Percentiles rank a stretch among this genome's conserved stretches.
phyloP scores from a whole-genome alignment of 2,888 invertebrate species.

The Itoplectis maculator region DNA sequence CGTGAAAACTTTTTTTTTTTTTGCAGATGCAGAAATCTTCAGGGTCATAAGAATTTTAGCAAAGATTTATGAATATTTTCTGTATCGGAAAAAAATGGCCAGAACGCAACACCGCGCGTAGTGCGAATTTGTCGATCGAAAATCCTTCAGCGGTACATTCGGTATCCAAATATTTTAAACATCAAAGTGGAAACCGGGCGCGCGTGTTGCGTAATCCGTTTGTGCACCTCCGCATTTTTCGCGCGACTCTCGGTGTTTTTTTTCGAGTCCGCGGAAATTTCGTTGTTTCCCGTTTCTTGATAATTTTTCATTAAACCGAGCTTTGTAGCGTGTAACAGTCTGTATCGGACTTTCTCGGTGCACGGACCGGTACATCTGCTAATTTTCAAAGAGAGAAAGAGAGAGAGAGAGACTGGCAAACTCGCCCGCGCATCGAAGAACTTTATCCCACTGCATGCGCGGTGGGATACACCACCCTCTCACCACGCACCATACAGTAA shows the following conservation, averaged over 20 bases:
- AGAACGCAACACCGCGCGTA: no score
- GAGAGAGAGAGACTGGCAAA: background rate
- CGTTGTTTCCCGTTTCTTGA: background rate
- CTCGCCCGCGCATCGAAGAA: background rate
- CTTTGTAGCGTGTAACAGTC: background rate
- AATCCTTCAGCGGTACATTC: no score
- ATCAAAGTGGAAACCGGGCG: no score
- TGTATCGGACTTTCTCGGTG: background rate
- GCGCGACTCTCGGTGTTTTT: background rate
- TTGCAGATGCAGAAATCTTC: no score
- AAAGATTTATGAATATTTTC: no score
- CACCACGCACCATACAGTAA: background rate
- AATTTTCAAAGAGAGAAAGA: background rate
- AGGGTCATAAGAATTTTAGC: no score
- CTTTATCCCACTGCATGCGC: background rate
- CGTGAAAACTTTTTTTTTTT: no score
- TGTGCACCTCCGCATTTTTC: background rate
- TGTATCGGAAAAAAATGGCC: no score
- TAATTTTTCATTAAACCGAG: slow-evolving; percentile 1
- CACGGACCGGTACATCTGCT: background rate
- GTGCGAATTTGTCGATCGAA: no score
- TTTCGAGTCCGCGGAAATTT: background rate
- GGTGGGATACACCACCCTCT: slow-evolving; percentile 22
- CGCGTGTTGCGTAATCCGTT: background rate
- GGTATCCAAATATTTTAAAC: no score